phyloP scores from a whole-genome alignment of 2,797 vertebrate genomes.

The Sternarchorhynchus goeldii region DNA sequence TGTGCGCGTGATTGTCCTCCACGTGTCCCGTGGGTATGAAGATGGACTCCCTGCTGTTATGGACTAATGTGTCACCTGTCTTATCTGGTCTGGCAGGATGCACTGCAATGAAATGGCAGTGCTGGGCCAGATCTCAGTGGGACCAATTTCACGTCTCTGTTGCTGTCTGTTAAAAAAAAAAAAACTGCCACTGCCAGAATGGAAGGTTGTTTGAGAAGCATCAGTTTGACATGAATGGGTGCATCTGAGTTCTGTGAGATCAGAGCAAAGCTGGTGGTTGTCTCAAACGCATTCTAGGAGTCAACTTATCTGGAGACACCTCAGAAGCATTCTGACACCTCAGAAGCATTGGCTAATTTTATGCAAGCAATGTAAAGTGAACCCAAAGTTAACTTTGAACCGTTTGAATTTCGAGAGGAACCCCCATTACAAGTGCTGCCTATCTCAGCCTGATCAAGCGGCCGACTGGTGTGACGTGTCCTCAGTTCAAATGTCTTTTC shows the following conservation, averaged over 20 bases:
- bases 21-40: slow-evolving; percentile 28
- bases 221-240: no score
- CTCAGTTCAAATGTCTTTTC: slow-evolving; percentile 14
- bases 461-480: slow-evolving; percentile 11
- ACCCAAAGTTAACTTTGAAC: slow-evolving; percentile 13
- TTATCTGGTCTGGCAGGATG: slow-evolving; percentile 36
- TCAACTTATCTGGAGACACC: neutral
- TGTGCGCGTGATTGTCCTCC: slow-evolving; percentile 30
- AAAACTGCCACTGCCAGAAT: no score
- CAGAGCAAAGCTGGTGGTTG: neutral
- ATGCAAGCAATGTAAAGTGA: neutral
- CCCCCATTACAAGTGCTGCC: slow-evolving; percentile 14
- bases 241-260: neutral
- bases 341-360: neutral
- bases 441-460: neutral
- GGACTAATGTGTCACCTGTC: slow-evolving; percentile 54
- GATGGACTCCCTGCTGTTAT: slow-evolving; percentile 48
- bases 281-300: neutral
- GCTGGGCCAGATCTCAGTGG: neutral
- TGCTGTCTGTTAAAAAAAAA: slow-evolving; percentile 33
- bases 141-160: slow-evolving; percentile 19
- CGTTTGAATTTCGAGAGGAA: neutral
- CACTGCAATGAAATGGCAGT: slow-evolving; percentile 25
- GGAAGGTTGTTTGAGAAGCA: no score
- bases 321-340: no score